These are phyloP conservation scores for Choreutis nemorana DNA, from an alignment of 2,888 invertebrate species.

Conservation along the genomic window DNA sequence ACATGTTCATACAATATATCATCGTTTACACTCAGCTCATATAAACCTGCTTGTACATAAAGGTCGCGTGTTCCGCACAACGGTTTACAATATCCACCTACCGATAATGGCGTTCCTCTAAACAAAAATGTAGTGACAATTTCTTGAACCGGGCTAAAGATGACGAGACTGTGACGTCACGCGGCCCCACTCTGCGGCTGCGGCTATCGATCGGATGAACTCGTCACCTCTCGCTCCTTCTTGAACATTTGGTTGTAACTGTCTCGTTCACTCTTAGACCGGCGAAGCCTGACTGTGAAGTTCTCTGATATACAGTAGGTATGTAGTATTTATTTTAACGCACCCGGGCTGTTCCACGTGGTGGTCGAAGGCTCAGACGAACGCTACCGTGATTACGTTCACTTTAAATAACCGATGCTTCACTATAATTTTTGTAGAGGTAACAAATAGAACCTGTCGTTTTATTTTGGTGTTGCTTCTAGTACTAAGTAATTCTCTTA, in stretches of 20 bases:
- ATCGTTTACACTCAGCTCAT: too few species aligned
- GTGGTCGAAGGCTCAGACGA: constrained; percentile 36
- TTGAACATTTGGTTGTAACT: constrained; percentile 24
- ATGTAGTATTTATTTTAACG: constrained; percentile 67
- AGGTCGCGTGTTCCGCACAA: too few species aligned
- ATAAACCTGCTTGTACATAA: too few species aligned
- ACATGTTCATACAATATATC: too few species aligned
- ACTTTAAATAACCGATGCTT: too few species aligned
- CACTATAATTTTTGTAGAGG: too few species aligned
- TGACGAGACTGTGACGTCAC: constrained; percentile 62
- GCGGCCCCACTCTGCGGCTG: constrained; percentile 64
- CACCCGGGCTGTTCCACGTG: constrained; percentile 53
- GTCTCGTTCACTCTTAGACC: constrained; percentile 35
- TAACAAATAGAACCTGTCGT: too few species aligned
- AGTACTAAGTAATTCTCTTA: too few species aligned
- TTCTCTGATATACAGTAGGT: constrained; percentile 59
- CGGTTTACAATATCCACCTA: too few species aligned
- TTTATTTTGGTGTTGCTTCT: too few species aligned
- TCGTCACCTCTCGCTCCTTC: constrained; percentile 43
- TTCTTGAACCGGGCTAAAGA: constrained; percentile 57
- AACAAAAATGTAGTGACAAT: constrained; percentile 54
- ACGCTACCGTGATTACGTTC: too few species aligned
- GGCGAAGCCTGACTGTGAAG: constrained; percentile 39
- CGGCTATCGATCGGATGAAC: constrained; percentile 62
- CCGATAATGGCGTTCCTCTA: constrained; percentile 19